phyloP scores from a whole-genome alignment of 2,888 invertebrate species.

The Drosophila gaucha region DNA sequence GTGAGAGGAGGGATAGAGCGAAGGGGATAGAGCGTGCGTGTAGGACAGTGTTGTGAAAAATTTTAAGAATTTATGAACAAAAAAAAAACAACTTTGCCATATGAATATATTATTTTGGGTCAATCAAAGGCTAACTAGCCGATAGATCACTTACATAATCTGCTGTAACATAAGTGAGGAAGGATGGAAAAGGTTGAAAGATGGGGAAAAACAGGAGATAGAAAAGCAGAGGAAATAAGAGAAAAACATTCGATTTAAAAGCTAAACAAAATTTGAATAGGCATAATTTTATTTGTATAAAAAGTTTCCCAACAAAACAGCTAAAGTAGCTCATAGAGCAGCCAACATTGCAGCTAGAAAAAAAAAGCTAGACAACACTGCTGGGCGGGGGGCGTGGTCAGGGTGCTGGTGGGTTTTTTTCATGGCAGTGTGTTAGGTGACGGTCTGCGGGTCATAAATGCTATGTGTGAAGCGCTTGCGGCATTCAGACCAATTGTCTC shows the following conservation, averaged over 20 bases:
- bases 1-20: background rate
- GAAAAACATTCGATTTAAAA: too few relatives aligned
- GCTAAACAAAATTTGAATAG: too few relatives aligned
- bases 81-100: background rate
- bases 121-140: background rate
- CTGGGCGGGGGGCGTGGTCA: background rate
- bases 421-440: constrained; percentile 41
- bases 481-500: constrained; percentile 72
- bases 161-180: background rate
- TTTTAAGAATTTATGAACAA: background rate
- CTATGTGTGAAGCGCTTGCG: constrained; percentile 72
- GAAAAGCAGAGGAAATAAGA: background rate
- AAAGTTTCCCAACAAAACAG: constrained; percentile 1
- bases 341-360: too few relatives aligned
- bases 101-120: background rate
- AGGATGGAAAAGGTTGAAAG: background rate
- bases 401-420: background rate
- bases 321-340: too few relatives aligned
- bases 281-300: too few relatives aligned
- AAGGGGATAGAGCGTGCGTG: background rate
- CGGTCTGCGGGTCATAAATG: constrained; percentile 68
- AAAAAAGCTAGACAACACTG: too few relatives aligned
- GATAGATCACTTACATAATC: background rate
- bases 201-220: background rate
- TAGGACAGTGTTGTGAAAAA: constrained; percentile 1